Evolutionary conservation across 2,888 invertebrate species (phyloP).

Genomic region (Oligia fasciuncula): DNA sequence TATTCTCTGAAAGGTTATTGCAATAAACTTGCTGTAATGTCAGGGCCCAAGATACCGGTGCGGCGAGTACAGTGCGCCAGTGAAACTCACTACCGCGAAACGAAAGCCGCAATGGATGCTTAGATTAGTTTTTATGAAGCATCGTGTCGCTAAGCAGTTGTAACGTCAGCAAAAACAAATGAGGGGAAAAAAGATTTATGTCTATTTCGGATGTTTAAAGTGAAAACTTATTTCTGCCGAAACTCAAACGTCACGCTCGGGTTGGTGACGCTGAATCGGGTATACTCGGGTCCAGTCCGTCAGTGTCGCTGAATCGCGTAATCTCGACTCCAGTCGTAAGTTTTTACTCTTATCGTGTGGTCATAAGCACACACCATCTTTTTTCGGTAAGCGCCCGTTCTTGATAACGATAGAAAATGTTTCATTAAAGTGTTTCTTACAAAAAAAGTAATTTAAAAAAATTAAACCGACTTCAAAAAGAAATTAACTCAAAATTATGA

Average conservation of each 20-base stretch:
- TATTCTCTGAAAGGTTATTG: constrained; percentile 1
- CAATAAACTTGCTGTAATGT: constrained; percentile 65
- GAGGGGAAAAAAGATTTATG: neutral
- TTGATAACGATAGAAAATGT: neutral
- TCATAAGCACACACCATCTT: neutral
- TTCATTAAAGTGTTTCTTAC: neutral
- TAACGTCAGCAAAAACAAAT: constrained; percentile 53
- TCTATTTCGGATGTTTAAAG: neutral
- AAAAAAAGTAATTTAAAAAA: too few species aligned
- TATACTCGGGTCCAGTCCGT: neutral
- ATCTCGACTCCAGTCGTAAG: neutral
- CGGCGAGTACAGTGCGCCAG: constrained; percentile 66
- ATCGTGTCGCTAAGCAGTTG: constrained; percentile 62
- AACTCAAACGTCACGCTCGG: neutral
- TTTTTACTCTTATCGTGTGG: neutral
- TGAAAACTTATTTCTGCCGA: neutral
- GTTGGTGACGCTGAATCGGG: neutral
- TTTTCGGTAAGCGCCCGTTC: too few species aligned
- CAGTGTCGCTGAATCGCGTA: neutral
- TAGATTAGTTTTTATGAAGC: constrained; percentile 74
- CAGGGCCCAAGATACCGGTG: constrained; percentile 76
- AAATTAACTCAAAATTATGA: too few species aligned
- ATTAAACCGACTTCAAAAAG: too few species aligned
- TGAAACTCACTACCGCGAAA: constrained; percentile 80
- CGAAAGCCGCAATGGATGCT: constrained; percentile 75